Percentiles rank a stretch among this genome's conserved stretches.
Conservation (phyloP, 2,113 vertebrate genomes). For the Gulo gulo region DNA sequence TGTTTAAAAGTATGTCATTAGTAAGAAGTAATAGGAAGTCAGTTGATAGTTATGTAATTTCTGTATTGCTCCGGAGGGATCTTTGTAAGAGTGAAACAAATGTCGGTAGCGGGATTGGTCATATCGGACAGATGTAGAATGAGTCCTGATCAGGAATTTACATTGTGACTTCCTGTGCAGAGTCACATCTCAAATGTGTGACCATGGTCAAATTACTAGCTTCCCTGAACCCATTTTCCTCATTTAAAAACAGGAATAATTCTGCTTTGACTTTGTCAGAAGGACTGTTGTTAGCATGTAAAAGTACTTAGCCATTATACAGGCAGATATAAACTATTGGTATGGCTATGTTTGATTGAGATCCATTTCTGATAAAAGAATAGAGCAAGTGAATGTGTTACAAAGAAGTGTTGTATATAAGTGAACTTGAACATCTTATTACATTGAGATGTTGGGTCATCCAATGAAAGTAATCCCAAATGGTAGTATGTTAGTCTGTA, state of each 20-base stretch:
- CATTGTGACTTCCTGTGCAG: background rate
- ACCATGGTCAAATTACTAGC: background rate
- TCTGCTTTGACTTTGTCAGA: slow-evolving; percentile 18
- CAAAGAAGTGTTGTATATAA: background rate
- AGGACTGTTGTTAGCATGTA: background rate
- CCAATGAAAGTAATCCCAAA: slow-evolving; percentile 3
- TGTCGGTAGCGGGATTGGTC: background rate
- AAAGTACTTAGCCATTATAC: background rate
- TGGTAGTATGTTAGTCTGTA: background rate
- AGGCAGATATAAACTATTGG: background rate
- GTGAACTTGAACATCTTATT: background rate
- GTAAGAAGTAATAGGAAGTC: background rate
- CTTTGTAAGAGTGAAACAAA: background rate
- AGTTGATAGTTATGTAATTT: slow-evolving; percentile 8
- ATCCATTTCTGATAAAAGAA: slow-evolving; percentile 29
- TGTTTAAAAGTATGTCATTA: background rate
- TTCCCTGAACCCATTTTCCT: background rate
- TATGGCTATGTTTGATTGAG: background rate
- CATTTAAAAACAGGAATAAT: slow-evolving; percentile 8
- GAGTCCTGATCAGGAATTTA: background rate
- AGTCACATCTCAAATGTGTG: background rate
- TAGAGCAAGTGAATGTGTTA: background rate
- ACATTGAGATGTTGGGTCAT: background rate
- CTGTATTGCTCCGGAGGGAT: background rate
- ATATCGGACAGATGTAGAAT: background rate